Percentiles rank a stretch among this genome's conserved stretches.
Evolutionary conservation across 2,113 vertebrate genomes (phyloP).

Genomic region (Delphinapterus leucas): DNA sequence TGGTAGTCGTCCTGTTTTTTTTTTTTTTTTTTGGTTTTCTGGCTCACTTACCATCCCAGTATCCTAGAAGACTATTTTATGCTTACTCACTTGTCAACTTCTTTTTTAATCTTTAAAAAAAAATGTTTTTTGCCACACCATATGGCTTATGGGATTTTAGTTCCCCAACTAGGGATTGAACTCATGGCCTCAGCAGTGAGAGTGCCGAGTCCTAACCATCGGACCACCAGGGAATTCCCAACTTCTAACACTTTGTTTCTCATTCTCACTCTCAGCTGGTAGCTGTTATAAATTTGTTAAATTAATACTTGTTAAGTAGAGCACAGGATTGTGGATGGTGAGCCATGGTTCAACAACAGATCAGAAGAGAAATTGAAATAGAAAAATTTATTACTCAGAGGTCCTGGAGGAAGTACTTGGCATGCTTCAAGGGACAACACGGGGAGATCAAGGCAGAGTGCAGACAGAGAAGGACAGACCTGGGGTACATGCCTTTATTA

Average conservation of each 20-base stretch:
- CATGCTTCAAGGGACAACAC: background rate
- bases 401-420: background rate
- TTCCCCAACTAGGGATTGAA: background rate
- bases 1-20: background rate
- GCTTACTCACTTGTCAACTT: background rate
- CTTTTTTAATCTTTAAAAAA: background rate
- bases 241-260: background rate
- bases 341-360: background rate
- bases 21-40: background rate
- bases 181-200: background rate
- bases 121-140: background rate
- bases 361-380: background rate
- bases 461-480: background rate
- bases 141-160: background rate
- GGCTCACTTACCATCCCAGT: background rate
- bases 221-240: background rate
- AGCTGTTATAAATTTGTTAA: background rate
- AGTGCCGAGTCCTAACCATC: background rate
- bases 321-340: background rate
- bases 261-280: background rate
- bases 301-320: background rate
- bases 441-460: background rate
- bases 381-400: background rate
- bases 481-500: background rate
- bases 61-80: background rate